Evolutionary conservation across 2,113 vertebrate genomes (phyloP).

Genomic region (Cephalopterus ornatus): DNA sequence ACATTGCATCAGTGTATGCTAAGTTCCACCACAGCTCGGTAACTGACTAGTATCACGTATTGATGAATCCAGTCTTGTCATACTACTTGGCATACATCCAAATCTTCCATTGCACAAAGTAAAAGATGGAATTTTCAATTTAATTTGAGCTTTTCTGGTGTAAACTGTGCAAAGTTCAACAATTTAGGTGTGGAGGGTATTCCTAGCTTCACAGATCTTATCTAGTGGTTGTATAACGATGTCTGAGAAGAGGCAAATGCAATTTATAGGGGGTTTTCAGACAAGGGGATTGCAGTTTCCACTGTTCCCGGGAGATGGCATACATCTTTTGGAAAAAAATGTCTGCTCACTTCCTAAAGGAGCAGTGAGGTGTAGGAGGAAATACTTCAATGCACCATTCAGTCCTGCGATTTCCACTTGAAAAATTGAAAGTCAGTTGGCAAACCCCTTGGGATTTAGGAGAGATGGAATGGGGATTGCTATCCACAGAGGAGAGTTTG

Average conservation of each 20-base stretch:
- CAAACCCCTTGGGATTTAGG: not conserved
- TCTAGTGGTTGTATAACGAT: not conserved
- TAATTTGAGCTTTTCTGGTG: not conserved
- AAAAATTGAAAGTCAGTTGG: slow-evolving; percentile 9
- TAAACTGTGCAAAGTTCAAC: not conserved
- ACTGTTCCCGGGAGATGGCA: slow-evolving; percentile 53
- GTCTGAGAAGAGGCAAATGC: not conserved
- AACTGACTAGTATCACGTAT: not conserved
- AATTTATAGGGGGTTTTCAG: not conserved
- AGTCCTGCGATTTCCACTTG: slow-evolving; percentile 14
- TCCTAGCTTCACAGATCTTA: not conserved
- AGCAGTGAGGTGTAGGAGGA: not conserved
- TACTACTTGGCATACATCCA: not conserved
- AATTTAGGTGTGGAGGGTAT: not conserved
- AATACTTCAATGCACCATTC: not conserved
- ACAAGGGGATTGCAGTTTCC: slow-evolving; percentile 17
- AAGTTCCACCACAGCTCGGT: not conserved
- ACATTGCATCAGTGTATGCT: too few species aligned
- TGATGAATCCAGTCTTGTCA: not conserved
- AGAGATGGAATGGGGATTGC: not conserved
- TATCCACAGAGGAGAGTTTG: not conserved
- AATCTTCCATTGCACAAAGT: not conserved
- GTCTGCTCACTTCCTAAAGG: not conserved
- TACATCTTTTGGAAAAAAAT: slow-evolving; percentile 48
- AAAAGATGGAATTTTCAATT: not conserved